A percentile compares a stretch with the other conserved stretches of the same genome.
phyloP scores from a whole-genome alignment of 1,140 invertebrate species.

The Diabrotica virgifera region DNA sequence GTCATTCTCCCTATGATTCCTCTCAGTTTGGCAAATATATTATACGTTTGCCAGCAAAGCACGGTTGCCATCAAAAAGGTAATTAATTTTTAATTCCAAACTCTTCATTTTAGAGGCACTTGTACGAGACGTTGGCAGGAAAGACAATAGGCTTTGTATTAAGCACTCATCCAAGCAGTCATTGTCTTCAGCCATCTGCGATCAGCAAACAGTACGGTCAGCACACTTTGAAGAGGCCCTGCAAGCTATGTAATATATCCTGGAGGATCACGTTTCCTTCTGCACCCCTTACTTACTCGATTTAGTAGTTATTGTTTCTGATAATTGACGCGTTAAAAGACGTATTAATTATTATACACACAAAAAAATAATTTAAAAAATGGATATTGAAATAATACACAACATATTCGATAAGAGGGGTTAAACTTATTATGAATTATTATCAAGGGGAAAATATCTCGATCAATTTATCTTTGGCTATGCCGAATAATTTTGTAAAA shows the following conservation, averaged over 20 bases:
- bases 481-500: no score
- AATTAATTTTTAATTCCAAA: slow-evolving; percentile 17
- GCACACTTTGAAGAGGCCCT: slow-evolving; percentile 18
- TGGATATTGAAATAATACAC: no score
- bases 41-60: slow-evolving; percentile 1
- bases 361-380: not conserved
- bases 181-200: slow-evolving; percentile 19
- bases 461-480: no score
- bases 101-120: slow-evolving; percentile 11
- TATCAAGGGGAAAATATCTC: no score
- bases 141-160: slow-evolving; percentile 16
- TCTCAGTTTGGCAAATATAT: not conserved
- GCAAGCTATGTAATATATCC: slow-evolving; percentile 12
- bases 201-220: slow-evolving; percentile 18
- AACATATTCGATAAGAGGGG: no score
- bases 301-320: slow-evolving; percentile 16
- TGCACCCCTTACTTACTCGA: slow-evolving; percentile 7
- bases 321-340: slow-evolving; percentile 11
- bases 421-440: no score
- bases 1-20: no score
- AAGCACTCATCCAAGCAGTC: slow-evolving; percentile 14
- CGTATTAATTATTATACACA: not conserved
- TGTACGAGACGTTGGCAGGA: not conserved
- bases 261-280: slow-evolving; percentile 17
- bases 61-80: slow-evolving; percentile 7